These are phyloP conservation scores for Mythimna ferrago DNA, from an alignment of 2,888 invertebrate species.

Conservation along the genomic window DNA sequence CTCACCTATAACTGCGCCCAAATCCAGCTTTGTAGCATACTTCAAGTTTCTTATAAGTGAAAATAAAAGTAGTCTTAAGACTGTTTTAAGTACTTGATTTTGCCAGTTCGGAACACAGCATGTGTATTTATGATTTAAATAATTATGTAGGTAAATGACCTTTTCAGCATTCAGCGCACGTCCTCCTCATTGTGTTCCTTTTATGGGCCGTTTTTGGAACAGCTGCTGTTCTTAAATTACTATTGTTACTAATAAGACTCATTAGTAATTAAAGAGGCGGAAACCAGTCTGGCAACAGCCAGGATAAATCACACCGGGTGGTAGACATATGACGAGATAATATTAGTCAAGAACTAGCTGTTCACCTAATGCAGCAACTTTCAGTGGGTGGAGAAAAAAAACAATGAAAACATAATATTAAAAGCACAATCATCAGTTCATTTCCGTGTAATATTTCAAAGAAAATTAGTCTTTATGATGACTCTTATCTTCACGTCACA, in stretches of 20 bases:
- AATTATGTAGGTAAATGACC: not conserved
- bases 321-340: not conserved
- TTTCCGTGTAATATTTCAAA: slow-evolving; percentile 36
- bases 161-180: slow-evolving; percentile 1
- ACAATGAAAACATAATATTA: not conserved
- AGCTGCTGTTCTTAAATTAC: slow-evolving; percentile 10
- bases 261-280: slow-evolving; percentile 34
- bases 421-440: slow-evolving; percentile 34
- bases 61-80: too few species aligned
- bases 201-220: slow-evolving; percentile 14
- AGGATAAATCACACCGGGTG: slow-evolving; percentile 13
- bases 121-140: not conserved
- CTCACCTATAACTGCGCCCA: too few species aligned
- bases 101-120: too few species aligned
- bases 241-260: slow-evolving; percentile 22
- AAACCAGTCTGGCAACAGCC: not conserved
- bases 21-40: too few species aligned
- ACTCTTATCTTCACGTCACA: slow-evolving; percentile 7
- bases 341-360: slow-evolving; percentile 5
- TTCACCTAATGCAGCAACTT: not conserved
- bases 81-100: too few species aligned
- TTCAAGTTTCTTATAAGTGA: too few species aligned
- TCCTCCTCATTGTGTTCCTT: slow-evolving; percentile 16
- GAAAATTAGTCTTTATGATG: slow-evolving; percentile 1
- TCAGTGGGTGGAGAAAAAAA: not conserved